These are phyloP conservation scores for Papilio polyxenes DNA, from an alignment of 1,140 invertebrate genomes.

Conservation along the genomic window DNA sequence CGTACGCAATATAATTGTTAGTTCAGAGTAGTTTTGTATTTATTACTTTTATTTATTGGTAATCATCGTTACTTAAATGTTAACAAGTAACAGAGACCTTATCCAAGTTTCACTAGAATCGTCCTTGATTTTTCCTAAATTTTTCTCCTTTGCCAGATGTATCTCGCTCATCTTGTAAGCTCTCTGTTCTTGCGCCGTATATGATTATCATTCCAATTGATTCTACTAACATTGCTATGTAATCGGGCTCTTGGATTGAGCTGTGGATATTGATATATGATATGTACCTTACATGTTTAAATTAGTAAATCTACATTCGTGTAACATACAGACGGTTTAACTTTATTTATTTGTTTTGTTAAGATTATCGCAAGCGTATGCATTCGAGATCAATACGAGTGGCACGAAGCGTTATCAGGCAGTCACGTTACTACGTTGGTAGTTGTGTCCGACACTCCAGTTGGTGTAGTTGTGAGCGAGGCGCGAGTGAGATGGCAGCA, in stretches of 20 bases:
- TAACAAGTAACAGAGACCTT: too few species aligned
- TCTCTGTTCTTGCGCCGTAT: too few species aligned
- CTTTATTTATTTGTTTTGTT: conserved; percentile 15
- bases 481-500: conserved; percentile 53
- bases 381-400: conserved; percentile 42
- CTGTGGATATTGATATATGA: background rate
- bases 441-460: conserved; percentile 53
- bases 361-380: conserved; percentile 35
- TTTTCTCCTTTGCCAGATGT: too few species aligned
- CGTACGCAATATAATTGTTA: too few species aligned
- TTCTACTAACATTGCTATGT: background rate
- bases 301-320: background rate
- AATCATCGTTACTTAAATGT: too few species aligned
- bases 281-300: background rate
- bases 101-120: too few species aligned
- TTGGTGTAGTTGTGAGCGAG: conserved; percentile 53
- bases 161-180: too few species aligned
- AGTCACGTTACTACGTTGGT: conserved; percentile 45
- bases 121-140: too few species aligned
- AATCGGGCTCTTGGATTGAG: background rate
- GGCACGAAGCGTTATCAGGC: conserved; percentile 44
- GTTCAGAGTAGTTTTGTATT: too few species aligned
- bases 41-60: too few species aligned
- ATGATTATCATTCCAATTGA: background rate
- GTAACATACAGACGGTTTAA: conserved; percentile 23